Base-by-base conservation (phyloP, 2,113 vertebrate species). In the Emydocephalus ijimae region DNA sequence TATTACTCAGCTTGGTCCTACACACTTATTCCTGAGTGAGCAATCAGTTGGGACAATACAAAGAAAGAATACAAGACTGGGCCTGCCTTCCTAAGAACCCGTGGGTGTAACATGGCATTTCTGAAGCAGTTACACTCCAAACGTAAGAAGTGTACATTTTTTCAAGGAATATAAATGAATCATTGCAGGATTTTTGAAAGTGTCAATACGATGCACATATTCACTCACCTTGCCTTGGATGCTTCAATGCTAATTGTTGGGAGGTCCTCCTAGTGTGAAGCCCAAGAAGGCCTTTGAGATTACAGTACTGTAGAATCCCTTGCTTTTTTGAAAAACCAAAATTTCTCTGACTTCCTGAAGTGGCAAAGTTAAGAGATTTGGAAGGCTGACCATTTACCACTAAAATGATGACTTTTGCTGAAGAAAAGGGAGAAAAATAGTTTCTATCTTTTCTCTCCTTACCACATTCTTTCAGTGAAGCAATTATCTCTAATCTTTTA, bases 141-240 rank as follows among this genome's bases (percentile, higher is more conserved):
- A n/a, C 29, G 91, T 59, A 90, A 5, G 3, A 93, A 96, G 95
- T 20, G 15, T 94, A 94, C 90, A 92, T 93, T 94, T 94, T 88
- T 87, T 94, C 92, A 90, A 87, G 93, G 97, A 97, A 93, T 94
- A 95, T 89, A 91, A 96, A 94, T 98, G 98, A 98, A 94, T 98
- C 98, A 98, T 96, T 94, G 90, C 29, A n/a, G 94, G 95, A 89
- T 98, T 98, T 98, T 97, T 97, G 96, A 98, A 97, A 96, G 96
- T 97, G 96, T 98, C 95, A 96, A 97, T 95, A 94, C 55, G 97
- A 97, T 96, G 97, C 96, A 93, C 95, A 97, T 98, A 96, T 96
- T 97, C 97, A 97, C 95, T 96, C 64, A 61, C 94, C 90, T 95
- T 94, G 96, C 94, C 94, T 94, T 93, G 50, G 0, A 8, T 1